Base-by-base conservation (phyloP, 2,888 invertebrate species). In the Masnerella sp. region DNA sequence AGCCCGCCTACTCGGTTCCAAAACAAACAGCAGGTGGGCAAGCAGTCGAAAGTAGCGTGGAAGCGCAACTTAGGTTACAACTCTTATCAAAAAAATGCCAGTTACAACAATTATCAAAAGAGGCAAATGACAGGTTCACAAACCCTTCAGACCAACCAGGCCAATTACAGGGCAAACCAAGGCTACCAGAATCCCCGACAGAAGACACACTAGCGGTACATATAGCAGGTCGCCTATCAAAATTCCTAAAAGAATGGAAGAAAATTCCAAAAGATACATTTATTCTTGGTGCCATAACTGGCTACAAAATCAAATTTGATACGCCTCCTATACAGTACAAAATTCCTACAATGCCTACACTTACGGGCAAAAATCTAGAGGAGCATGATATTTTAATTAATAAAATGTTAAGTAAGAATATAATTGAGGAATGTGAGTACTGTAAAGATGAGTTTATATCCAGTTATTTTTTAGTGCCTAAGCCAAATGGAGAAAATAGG, bases 171-270 rank as follows among this genome's bases (percentile, higher is more conserved):
- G n/a, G n/a, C n/a, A n/a, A n/a, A n/a, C n/a, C n/a, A n/a, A n/a
- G n/a, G n/a, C n/a, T n/a, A n/a, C n/a, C n/a, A n/a, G n/a, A n/a
- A n/a, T n/a, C n/a, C n/a, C n/a, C n/a, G n/a, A n/a, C n/a, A n/a
- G n/a, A n/a, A n/a, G n/a, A n/a, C n/a, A n/a, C n/a, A n/a, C n/a
- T n/a, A n/a, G n/a, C n/a, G n/a, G n/a, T n/a, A n/a, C n/a, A n/a
- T n/a, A n/a, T n/a, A n/a, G n/a, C n/a, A n/a, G n/a, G n/a, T n/a
- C n/a, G n/a, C n/a, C n/a, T n/a, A n/a, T n/a, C n/a, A n/a, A n/a
- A n/a, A n/a, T n/a, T n/a, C n/a, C n/a, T n/a, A n/a, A 38, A 38
- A 38, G 15, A 38, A 7, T 38, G 38, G 38, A 15, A 38, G 14
- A 38, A 3, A 38, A 38, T 38, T 5, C 8, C 38, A 11, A 38